Percentiles rank a stretch among this genome's conserved stretches.
phyloP scores from a whole-genome alignment of 1,140 invertebrate genomes.

The Berghia stephanieae region DNA sequence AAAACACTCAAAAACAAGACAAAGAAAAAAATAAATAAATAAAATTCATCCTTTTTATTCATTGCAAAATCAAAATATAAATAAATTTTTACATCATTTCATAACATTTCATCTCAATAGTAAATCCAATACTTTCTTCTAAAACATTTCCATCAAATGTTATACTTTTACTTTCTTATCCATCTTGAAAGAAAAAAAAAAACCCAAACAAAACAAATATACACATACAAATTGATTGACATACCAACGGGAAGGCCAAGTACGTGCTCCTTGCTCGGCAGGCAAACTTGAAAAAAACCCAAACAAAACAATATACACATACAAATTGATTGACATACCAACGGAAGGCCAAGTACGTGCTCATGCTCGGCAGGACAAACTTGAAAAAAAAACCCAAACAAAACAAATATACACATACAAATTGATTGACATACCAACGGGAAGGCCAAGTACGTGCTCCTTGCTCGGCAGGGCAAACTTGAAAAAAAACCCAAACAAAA shows the following conservation, averaged over 20 bases:
- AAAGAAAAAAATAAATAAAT: too few relatives aligned
- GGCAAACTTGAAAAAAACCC: conserved; percentile 75
- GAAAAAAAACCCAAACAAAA: not conserved
- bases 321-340: too few relatives aligned
- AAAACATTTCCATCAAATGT: too few relatives aligned
- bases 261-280: conserved; percentile 86
- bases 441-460: conserved; percentile 89
- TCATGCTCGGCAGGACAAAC: conserved; percentile 87
- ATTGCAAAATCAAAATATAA: too few relatives aligned
- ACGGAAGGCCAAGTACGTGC: conserved; percentile 87
- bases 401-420: not conserved
- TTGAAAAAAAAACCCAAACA: conserved; percentile 61
- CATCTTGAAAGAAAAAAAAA: too few relatives aligned
- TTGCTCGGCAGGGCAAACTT: conserved; percentile 87
- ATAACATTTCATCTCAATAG: too few relatives aligned
- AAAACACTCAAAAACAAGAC: too few relatives aligned
- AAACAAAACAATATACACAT: not conserved
- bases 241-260: conserved; percentile 89
- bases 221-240: conserved; percentile 12
- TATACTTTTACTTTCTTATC: too few relatives aligned
- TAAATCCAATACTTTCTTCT: too few relatives aligned
- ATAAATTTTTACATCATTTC: too few relatives aligned
- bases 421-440: conserved; percentile 74
- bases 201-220: not conserved
- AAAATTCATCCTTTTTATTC: too few relatives aligned